Conservation (phyloP, 2,888 invertebrate genomes). For the Sicus ferrugineus region DNA sequence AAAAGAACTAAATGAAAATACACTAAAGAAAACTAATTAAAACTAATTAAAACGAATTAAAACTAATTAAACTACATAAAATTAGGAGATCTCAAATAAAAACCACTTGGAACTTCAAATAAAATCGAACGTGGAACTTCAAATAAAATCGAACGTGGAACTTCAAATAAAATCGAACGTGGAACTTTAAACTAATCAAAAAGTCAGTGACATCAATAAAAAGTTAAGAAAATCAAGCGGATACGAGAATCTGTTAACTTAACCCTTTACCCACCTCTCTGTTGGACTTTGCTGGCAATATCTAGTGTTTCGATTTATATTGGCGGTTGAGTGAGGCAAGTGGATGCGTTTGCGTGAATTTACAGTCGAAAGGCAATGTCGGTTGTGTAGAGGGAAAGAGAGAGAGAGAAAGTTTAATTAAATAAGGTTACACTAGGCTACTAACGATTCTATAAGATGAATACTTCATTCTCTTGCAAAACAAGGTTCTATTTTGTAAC, state of each 20-base stretch:
- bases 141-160: neutral
- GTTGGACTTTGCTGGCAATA: slow-evolving; percentile 65
- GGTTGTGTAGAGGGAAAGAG: slow-evolving; percentile 37
- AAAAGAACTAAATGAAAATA: no score
- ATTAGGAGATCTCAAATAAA: no score
- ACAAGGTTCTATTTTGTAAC: no score
- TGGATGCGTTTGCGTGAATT: slow-evolving; percentile 4
- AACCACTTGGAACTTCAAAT: no score
- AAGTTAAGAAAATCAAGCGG: slow-evolving; percentile 8
- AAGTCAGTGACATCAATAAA: neutral
- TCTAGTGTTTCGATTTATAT: slow-evolving; percentile 48
- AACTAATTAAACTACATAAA: slow-evolving; percentile 9
- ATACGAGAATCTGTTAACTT: neutral
- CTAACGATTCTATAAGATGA: neutral
- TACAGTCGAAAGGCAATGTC: slow-evolving; percentile 13
- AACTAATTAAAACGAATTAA: slow-evolving; percentile 15
- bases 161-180: neutral
- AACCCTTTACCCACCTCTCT: slow-evolving; percentile 61
- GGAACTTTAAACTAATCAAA: neutral
- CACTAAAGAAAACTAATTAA: slow-evolving; percentile 6
- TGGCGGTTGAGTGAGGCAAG: neutral
- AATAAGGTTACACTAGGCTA: slow-evolving; percentile 23
- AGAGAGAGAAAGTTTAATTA: slow-evolving; percentile 36
- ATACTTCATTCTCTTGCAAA: no score
- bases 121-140: neutral